A percentile compares a stretch with the other conserved stretches of the same genome.
These are phyloP conservation scores for Platyrinchus mystaceus DNA, from an alignment of 2,797 vertebrate species.

Conservation along the genomic window DNA sequence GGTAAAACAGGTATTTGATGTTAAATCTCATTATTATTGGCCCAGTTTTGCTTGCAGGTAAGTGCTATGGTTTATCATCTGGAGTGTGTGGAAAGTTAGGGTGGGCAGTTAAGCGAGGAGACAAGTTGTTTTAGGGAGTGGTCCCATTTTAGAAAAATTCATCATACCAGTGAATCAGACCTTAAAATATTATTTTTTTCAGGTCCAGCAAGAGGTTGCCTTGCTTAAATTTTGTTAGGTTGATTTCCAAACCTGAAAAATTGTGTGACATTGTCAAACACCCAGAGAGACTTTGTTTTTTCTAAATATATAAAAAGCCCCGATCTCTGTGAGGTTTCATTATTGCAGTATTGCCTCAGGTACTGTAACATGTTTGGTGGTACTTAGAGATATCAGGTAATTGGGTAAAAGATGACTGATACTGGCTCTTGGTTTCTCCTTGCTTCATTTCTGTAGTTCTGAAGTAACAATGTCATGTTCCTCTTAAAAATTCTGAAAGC, in stretches of 20 bases:
- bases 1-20: not conserved
- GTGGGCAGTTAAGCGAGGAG: not conserved
- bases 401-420: not conserved
- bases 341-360: not conserved
- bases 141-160: not conserved
- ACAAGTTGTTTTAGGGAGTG: not conserved
- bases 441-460: not conserved
- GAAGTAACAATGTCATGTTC: not conserved
- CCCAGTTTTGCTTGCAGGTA: not conserved
- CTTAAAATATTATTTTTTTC: not conserved
- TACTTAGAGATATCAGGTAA: not conserved
- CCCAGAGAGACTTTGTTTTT: not conserved
- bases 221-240: not conserved
- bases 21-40: not conserved
- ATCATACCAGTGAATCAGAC: not conserved
- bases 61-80: not conserved
- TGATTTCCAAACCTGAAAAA: not conserved
- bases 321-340: not conserved
- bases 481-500: not conserved
- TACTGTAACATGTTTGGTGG: not conserved
- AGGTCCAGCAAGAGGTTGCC: not conserved
- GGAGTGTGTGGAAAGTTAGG: not conserved
- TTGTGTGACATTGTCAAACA: accelerated
- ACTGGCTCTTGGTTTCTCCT: not conserved
- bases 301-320: not conserved